These are phyloP conservation scores for Bombus impatiens DNA, from an alignment of 1,140 invertebrate species.

Conservation along the genomic window DNA sequence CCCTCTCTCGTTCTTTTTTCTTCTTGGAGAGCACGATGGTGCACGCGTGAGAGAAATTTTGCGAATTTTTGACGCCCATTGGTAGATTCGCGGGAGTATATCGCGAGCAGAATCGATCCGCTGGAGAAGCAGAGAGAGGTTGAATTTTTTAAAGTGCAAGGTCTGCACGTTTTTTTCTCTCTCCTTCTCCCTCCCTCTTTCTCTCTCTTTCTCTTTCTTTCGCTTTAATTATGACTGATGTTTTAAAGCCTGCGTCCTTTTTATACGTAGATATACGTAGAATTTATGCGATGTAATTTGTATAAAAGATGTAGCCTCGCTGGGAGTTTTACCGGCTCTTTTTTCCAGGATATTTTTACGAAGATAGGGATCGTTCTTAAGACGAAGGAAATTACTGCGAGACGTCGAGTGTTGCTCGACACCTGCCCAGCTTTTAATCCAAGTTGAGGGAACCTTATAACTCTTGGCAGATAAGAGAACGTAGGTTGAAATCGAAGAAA, in stretches of 20 bases:
- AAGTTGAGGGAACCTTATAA: neutral
- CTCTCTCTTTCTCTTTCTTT: no score
- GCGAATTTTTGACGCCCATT: neutral
- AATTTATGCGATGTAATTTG: neutral
- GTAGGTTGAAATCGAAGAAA: slow-evolving; percentile 8
- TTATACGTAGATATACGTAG: neutral
- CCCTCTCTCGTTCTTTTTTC: no score
- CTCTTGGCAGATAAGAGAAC: neutral
- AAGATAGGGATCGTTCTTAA: neutral
- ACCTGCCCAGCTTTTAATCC: neutral
- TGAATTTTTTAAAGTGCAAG: slow-evolving; percentile 19
- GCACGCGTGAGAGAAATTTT: neutral
- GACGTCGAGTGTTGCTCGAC: neutral
- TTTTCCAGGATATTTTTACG: neutral
- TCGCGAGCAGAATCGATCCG: neutral
- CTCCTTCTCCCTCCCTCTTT: neutral
- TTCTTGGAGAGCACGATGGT: no score
- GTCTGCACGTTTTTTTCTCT: neutral
- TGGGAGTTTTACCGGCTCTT: neutral
- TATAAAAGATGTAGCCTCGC: neutral
- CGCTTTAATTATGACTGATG: slow-evolving; percentile 4
- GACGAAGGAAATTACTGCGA: neutral
- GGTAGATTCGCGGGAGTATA: neutral
- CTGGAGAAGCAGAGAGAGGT: neutral
- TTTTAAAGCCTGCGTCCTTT: no score